phyloP scores from a whole-genome alignment of 2,113 vertebrate species.

The Craseonycteris thonglongyai region DNA sequence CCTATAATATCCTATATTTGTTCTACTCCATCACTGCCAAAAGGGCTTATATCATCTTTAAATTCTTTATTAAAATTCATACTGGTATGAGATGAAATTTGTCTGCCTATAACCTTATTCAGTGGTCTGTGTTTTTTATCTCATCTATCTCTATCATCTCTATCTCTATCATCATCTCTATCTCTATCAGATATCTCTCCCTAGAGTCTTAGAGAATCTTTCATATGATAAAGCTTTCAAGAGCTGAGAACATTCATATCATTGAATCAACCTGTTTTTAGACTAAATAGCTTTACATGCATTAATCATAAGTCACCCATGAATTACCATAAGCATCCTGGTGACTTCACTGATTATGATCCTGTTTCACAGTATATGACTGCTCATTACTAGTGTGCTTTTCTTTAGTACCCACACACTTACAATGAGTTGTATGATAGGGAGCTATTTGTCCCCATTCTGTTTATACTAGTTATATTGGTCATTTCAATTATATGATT shows the following conservation, averaged over 20 bases:
- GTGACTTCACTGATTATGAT: neutral
- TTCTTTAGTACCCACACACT: neutral
- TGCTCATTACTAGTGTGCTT: neutral
- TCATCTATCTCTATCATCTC: too few species aligned
- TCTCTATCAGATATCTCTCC: neutral
- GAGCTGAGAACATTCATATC: neutral
- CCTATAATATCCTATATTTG: neutral
- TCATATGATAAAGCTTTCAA: neutral
- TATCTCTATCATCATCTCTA: neutral
- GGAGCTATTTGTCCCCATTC: neutral
- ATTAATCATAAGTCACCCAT: neutral
- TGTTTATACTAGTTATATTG: neutral
- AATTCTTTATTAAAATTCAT: neutral
- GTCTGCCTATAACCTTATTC: neutral
- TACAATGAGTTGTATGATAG: neutral
- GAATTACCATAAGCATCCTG: neutral
- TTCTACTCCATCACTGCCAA: neutral
- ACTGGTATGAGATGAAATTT: neutral
- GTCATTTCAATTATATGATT: neutral
- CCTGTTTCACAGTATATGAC: neutral
- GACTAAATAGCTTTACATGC: neutral
- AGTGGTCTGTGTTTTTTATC: neutral
- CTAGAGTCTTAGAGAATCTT: neutral
- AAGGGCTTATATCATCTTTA: neutral
- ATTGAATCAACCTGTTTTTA: neutral